Base-by-base conservation (phyloP, 2,888 invertebrate genomes). In the Chrysolina americana region DNA sequence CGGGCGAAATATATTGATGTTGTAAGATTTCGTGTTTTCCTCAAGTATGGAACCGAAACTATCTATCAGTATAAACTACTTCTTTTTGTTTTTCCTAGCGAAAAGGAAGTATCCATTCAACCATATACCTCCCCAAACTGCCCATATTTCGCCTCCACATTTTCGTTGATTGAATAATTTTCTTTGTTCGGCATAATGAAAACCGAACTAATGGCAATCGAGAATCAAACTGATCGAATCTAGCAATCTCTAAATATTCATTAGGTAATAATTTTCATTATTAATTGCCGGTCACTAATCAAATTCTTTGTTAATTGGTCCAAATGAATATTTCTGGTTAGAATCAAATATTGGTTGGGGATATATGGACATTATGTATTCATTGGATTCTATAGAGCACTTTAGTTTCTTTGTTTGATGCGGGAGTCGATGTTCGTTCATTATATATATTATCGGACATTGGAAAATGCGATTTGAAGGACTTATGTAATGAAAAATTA, bases 191-290 rank as follows among this genome's bases (percentile, higher is more conserved):
- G 19, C 11, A 59, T 59, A 59, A 59, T n/a, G 59, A 36, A 59
- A 2, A 11, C 59, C n/a, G 28, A 9, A n/a, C 59, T 59, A 28
- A 28, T 59, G 59, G 36, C n/a, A 36, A 28, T 36, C n/a, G 13
- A 21, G 19, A 17, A 28, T 36, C 59, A 59, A 28, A 13, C 3
- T 1, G 36, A 59, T 59, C 28, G 28, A 36, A 59, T 11, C 15
- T 10, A 28, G 36, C 59, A 23, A n/a, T 28, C 19, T 59, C 28
- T 59, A 28, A 59, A 59, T 59, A 59, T 59, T 28, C 23, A 59
- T 59, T 59, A 28, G 59, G 28, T 59, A 28, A 59, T 59, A 28
- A 36, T 59, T 59, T 59, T 15, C 59, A 59, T 59, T 59, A 59
- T 59, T 59, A 59, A 59, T 59, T 59, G 59, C 11, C 13, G 36